Conservation (phyloP, 2,113 vertebrate genomes). For the Corynorhinus townsendii region DNA sequence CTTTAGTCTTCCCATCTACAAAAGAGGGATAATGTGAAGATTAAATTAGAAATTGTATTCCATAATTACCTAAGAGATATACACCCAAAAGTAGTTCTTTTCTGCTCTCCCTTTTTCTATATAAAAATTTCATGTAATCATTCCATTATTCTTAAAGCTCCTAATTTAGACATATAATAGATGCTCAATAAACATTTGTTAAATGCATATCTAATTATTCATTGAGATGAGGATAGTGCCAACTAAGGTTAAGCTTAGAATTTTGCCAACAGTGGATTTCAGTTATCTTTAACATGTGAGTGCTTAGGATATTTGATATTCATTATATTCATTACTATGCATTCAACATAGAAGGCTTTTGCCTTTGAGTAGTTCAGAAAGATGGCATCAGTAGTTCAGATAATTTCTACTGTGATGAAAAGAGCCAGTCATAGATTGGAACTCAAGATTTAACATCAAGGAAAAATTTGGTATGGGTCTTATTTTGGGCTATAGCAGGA, state of each 20-base stretch:
- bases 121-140: not conserved
- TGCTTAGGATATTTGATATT: not conserved
- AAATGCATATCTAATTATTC: not conserved
- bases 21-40: not conserved
- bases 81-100: not conserved
- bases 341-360: not conserved
- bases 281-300: not conserved
- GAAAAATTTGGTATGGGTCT: not conserved
- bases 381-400: not conserved
- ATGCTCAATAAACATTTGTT: not conserved
- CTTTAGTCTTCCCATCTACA: not conserved
- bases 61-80: not conserved
- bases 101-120: not conserved
- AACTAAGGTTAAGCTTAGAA: not conserved
- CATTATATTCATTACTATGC: not conserved
- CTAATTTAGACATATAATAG: not conserved
- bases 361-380: constrained; percentile 17
- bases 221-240: not conserved
- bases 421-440: not conserved
- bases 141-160: not conserved
- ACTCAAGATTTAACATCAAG: constrained; percentile 3
- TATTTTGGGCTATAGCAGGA: not conserved
- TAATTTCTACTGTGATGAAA: not conserved
- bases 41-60: not conserved
- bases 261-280: constrained; percentile 15